Percentiles rank a stretch among this genome's conserved stretches.
Conservation (phyloP, 92 coral and sea anemone genomes). For the Meandrina meandrites region DNA sequence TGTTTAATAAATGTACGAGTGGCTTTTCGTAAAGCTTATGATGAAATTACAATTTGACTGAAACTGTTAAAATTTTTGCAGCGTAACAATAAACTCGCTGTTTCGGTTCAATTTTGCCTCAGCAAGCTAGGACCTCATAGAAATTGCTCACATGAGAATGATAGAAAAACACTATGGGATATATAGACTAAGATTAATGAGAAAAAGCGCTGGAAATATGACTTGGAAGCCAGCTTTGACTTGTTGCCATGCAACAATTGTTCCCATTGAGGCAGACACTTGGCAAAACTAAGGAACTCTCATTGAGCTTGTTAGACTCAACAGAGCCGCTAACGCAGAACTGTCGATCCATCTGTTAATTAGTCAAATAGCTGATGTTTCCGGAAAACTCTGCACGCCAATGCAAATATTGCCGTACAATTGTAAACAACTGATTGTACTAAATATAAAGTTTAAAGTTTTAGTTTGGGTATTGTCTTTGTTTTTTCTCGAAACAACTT, state of each 20-base stretch:
- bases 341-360: background rate
- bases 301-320: background rate
- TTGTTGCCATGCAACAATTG: too few species aligned
- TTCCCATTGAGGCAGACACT: too few species aligned
- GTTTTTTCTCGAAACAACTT: background rate
- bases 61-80: background rate
- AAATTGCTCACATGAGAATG: too few species aligned
- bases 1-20: background rate
- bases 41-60: too few species aligned
- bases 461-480: background rate
- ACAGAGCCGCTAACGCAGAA: background rate
- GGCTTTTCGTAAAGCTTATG: background rate
- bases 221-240: too few species aligned
- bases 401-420: background rate
- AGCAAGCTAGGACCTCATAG: background rate
- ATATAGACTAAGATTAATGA: too few species aligned
- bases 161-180: background rate
- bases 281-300: too few species aligned
- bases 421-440: background rate
- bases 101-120: background rate
- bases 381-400: background rate
- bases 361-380: background rate
- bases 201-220: too few species aligned
- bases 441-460: background rate
- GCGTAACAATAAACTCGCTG: background rate